These are phyloP conservation scores for Sarcophaga variegata DNA, from an alignment of 2,888 invertebrate species.

Conservation along the genomic window DNA sequence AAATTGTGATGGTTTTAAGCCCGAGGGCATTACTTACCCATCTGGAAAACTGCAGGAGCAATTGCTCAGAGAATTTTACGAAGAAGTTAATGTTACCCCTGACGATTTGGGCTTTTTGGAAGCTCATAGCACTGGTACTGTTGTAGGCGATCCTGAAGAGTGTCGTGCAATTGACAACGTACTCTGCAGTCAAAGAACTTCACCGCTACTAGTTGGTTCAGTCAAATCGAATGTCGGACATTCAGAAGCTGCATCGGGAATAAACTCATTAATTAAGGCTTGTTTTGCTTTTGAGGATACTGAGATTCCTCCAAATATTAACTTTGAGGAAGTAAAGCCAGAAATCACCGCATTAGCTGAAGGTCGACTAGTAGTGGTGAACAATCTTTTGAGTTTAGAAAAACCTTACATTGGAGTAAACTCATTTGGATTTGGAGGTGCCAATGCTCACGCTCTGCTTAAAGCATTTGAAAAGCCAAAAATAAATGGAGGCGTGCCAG, in stretches of 20 bases:
- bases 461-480: slow-evolving; percentile 76
- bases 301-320: slow-evolving; percentile 92
- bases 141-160: slow-evolving; percentile 96
- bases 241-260: slow-evolving; percentile 92
- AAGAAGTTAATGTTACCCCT: slow-evolving; percentile 88
- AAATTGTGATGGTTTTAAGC: slow-evolving; percentile 90
- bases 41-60: slow-evolving; percentile 85
- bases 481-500: slow-evolving; percentile 84
- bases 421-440: slow-evolving; percentile 97
- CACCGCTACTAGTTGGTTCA: slow-evolving; percentile 92
- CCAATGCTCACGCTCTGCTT: slow-evolving; percentile 85
- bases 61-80: slow-evolving; percentile 85
- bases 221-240: slow-evolving; percentile 98
- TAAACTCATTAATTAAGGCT: slow-evolving; percentile 92
- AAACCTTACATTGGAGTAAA: slow-evolving; percentile 92
- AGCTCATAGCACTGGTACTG: slow-evolving; percentile 92
- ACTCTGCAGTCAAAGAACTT: slow-evolving; percentile 88
- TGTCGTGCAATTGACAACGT: slow-evolving; percentile 90
- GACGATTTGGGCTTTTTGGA: slow-evolving; percentile 88
- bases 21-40: slow-evolving; percentile 87
- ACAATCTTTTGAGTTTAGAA: slow-evolving; percentile 86
- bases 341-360: slow-evolving; percentile 85
- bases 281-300: slow-evolving; percentile 91
- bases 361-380: slow-evolving; percentile 87
- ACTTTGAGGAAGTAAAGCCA: slow-evolving; percentile 86